Percentiles rank a stretch among this genome's conserved stretches.
These are phyloP conservation scores for Helobdella robusta DNA, from an alignment of 2,888 invertebrate genomes.

Conservation along the genomic window DNA sequence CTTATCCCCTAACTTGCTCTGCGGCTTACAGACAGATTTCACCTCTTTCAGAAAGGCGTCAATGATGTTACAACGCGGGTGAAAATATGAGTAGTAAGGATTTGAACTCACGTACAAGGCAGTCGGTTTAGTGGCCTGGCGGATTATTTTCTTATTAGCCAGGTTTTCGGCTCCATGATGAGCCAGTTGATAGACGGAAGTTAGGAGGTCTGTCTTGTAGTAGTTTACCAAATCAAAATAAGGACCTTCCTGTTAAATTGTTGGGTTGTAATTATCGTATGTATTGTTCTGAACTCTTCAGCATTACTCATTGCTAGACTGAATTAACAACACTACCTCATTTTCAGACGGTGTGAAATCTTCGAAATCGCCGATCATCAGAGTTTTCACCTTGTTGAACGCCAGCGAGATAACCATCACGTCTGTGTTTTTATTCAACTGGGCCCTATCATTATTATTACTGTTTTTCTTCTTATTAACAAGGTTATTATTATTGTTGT, in stretches of 20 bases:
- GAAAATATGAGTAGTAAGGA: slow-evolving; percentile 28
- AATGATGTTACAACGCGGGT: slow-evolving; percentile 30
- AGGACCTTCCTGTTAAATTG: slow-evolving; percentile 28
- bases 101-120: slow-evolving; percentile 31
- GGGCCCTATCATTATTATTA: too few species aligned
- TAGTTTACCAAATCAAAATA: slow-evolving; percentile 28
- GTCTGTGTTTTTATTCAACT: slow-evolving; percentile 32
- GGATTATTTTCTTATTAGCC: slow-evolving; percentile 31
- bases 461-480: too few species aligned
- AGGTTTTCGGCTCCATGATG: slow-evolving; percentile 31
- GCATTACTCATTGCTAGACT: background rate
- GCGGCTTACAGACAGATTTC: slow-evolving; percentile 19
- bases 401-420: slow-evolving; percentile 29
- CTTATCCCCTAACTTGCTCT: slow-evolving; percentile 25
- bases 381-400: slow-evolving; percentile 21
- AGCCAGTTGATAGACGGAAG: slow-evolving; percentile 29
- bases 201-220: slow-evolving; percentile 29
- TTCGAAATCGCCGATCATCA: slow-evolving; percentile 33
- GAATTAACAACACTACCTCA: background rate
- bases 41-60: slow-evolving; percentile 25
- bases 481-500: too few species aligned
- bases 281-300: background rate
- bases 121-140: slow-evolving; percentile 26
- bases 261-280: background rate
- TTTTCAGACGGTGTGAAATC: slow-evolving; percentile 21